Conservation (phyloP, 2,888 invertebrate species). For the Teleiodes luculella region DNA sequence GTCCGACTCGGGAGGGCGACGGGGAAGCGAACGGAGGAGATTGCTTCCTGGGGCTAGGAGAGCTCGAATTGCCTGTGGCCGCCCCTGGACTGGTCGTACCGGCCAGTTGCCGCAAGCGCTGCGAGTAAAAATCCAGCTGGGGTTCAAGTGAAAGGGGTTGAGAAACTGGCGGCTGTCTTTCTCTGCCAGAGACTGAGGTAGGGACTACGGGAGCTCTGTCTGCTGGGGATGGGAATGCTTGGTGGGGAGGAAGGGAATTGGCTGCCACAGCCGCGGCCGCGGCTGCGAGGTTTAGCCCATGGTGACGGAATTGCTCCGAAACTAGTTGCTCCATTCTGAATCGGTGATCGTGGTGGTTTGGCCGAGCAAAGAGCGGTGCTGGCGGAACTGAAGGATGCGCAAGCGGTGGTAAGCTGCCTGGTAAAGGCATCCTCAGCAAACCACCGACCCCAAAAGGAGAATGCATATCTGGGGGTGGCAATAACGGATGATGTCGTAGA, state of each 20-base stretch:
- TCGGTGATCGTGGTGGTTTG: slow-evolving; percentile 87
- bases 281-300: slow-evolving; percentile 86
- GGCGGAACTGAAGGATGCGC: slow-evolving; percentile 85
- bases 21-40: slow-evolving; percentile 89
- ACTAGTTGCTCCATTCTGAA: slow-evolving; percentile 91
- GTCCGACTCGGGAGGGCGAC: slow-evolving; percentile 85
- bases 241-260: slow-evolving; percentile 80
- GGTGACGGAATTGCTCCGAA: slow-evolving; percentile 89
- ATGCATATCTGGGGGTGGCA: slow-evolving; percentile 86
- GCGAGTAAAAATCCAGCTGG: slow-evolving; percentile 99
- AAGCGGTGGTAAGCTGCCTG: slow-evolving; percentile 79
- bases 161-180: slow-evolving; percentile 72
- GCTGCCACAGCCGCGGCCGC: slow-evolving; percentile 85
- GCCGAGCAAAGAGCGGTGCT: slow-evolving; percentile 86
- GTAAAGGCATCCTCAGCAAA: slow-evolving; percentile 86
- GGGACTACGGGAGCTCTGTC: slow-evolving; percentile 77
- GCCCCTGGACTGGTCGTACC: slow-evolving; percentile 96
- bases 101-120: slow-evolving; percentile 99
- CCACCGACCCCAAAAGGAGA: slow-evolving; percentile 86
- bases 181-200: slow-evolving; percentile 72
- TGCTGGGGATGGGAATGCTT: slow-evolving; percentile 80
- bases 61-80: slow-evolving; percentile 89
- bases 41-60: slow-evolving; percentile 89
- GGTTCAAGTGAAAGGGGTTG: slow-evolving; percentile 88
- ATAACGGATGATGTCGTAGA: slow-evolving; percentile 82